These are phyloP conservation scores for Zaprionus inermis DNA, from an alignment of 1,140 invertebrate species.

Conservation along the genomic window DNA sequence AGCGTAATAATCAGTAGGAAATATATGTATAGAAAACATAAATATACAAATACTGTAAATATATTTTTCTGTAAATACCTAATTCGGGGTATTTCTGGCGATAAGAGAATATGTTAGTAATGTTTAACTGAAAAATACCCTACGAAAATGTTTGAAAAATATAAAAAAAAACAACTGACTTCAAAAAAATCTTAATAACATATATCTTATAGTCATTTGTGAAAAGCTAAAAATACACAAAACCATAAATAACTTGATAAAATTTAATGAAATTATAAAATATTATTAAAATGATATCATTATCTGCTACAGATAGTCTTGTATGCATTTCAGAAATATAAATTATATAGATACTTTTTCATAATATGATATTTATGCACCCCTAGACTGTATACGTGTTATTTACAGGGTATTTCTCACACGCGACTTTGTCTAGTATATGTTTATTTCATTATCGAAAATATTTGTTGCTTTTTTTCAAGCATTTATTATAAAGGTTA, in stretches of 20 bases:
- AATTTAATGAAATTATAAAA: background rate
- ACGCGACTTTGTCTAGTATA: background rate
- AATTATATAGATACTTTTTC: too few species aligned
- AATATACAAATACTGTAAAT: conserved; percentile 15
- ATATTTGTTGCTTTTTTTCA: conserved; percentile 25
- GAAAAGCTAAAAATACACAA: too few species aligned
- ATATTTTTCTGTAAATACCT: background rate
- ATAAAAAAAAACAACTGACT: too few species aligned
- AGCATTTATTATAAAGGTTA: conserved; percentile 66
- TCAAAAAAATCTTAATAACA: too few species aligned
- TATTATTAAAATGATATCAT: background rate
- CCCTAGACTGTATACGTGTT: too few species aligned
- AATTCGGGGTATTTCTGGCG: background rate
- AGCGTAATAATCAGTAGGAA: conserved; percentile 68
- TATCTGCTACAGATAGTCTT: too few species aligned
- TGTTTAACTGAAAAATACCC: background rate
- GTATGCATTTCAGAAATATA: too few species aligned
- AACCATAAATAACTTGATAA: background rate
- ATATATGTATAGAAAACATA: conserved; percentile 35
- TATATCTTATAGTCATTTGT: too few species aligned
- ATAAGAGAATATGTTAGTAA: background rate
- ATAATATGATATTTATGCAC: too few species aligned
- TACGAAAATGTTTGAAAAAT: background rate
- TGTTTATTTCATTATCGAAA: conserved; percentile 4
- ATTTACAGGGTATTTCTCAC: conserved; percentile 1